Conservation (phyloP, 2,113 vertebrate genomes). For the Chinchilla lanigera region DNA sequence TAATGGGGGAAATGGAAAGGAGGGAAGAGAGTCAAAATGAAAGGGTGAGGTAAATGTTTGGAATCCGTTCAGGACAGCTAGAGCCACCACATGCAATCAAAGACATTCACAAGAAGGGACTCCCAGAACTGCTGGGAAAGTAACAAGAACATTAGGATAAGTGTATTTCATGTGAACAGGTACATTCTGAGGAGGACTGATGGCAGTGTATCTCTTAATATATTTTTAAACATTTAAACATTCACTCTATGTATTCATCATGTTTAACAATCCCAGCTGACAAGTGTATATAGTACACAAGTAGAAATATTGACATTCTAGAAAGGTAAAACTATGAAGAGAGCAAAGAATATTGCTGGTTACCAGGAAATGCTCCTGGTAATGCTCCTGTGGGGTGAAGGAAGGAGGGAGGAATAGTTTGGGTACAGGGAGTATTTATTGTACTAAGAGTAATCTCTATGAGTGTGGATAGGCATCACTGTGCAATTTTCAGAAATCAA, state of each 20-base stretch:
- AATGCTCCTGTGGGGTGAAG: neutral
- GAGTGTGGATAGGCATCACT: neutral
- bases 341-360: neutral
- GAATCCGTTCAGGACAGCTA: neutral
- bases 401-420: neutral
- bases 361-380: no score
- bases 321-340: neutral
- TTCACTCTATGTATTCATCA: neutral
- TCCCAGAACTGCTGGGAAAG: no score
- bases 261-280: neutral
- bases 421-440: neutral
- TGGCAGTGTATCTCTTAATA: neutral
- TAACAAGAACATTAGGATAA: no score
- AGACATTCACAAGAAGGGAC: neutral
- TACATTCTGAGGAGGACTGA: no score
- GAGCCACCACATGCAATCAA: neutral
- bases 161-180: no score
- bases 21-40: no score
- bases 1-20: no score
- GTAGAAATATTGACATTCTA: neutral
- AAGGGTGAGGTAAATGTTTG: neutral
- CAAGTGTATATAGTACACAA: neutral
- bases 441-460: neutral
- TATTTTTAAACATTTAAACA: neutral
- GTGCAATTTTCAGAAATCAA: neutral